Evolutionary conservation across 2,113 vertebrate genomes (phyloP), one percentile per base, ranked within the genome.

Genomic region (Lathamus discolor): DNA sequence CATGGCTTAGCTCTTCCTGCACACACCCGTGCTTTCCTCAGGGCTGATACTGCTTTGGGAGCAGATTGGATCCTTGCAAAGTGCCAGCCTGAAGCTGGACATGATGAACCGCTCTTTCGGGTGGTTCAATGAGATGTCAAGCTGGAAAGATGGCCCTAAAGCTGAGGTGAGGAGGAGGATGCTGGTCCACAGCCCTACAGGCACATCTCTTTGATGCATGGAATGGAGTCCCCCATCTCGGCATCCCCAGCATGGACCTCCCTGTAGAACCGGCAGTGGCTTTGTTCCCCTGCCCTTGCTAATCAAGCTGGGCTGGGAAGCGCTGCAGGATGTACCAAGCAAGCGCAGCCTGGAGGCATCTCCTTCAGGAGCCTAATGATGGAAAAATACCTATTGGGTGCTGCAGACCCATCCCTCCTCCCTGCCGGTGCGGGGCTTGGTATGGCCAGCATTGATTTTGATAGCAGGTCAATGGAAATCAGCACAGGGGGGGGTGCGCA

Each of bases 391-490:
- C 70, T 66, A 4, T 13, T 5, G 73, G 92, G 87, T 43, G 67
- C 85, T 20, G 57, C 84, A 70, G 78, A 33, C 25, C 41, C 9
- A 1, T 61, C 69, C 72, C 57, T 86, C 76, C 94, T 94, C 94
- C 93, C 95, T 5, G 15, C 54, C 8, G 3, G 85, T 78, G 92
- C 33, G 2, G 61, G 93, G 85, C 39, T 95, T 86, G 95, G 90
- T 84, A 64, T 19, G 2, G 69, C 64, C 93, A 73, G 85, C 92
- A 93, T 86, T 5, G 93, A 95, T 96, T 57, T n/a, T 15, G 1
- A 68, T 48, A 25, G 83, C 92, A 4, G 88, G 64, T 96, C 95
- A 52, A 96, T 88, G 83, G 68, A 28, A 88, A 96, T 78, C 94
- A 63, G 90, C 83, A 83, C 6, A 24, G 17, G 13, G 3, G 3